phyloP scores from a whole-genome alignment of 1,140 invertebrate species.

The Conus ventricosus region DNA sequence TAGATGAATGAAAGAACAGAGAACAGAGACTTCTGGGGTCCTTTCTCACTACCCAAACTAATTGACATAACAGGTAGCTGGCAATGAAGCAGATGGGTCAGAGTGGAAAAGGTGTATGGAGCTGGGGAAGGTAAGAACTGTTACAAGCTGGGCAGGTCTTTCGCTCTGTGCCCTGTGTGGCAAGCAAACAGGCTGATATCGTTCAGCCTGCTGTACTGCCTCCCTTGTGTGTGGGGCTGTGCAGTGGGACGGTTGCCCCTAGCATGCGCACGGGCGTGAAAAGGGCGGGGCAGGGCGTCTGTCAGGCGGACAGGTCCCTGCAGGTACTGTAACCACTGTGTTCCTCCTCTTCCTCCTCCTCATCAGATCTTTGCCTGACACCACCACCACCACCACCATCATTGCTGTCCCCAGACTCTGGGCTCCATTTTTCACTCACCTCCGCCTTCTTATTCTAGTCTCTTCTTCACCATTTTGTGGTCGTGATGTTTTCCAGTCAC shows the following conservation, averaged over 20 bases:
- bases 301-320: slow-evolving; percentile 19
- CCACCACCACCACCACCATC: neutral
- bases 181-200: slow-evolving; percentile 14
- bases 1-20: too few species aligned
- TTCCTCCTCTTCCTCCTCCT: neutral
- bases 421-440: neutral
- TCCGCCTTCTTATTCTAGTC: neutral
- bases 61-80: too few species aligned
- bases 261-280: slow-evolving; percentile 18
- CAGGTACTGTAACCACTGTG: slow-evolving; percentile 25
- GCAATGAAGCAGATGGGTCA: too few species aligned
- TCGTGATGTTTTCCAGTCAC: neutral
- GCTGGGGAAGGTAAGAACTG: neutral
- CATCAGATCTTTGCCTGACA: slow-evolving; percentile 5
- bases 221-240: neutral
- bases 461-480: neutral
- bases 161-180: neutral
- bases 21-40: too few species aligned
- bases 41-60: too few species aligned
- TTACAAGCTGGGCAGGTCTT: slow-evolving; percentile 11
- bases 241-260: slow-evolving; percentile 16
- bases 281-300: slow-evolving; percentile 14
- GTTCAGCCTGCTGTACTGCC: slow-evolving; percentile 18
- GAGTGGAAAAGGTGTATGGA: neutral
- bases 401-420: neutral